Conservation (phyloP, 2,888 invertebrate species). For the Tetanocera ferruginea region DNA sequence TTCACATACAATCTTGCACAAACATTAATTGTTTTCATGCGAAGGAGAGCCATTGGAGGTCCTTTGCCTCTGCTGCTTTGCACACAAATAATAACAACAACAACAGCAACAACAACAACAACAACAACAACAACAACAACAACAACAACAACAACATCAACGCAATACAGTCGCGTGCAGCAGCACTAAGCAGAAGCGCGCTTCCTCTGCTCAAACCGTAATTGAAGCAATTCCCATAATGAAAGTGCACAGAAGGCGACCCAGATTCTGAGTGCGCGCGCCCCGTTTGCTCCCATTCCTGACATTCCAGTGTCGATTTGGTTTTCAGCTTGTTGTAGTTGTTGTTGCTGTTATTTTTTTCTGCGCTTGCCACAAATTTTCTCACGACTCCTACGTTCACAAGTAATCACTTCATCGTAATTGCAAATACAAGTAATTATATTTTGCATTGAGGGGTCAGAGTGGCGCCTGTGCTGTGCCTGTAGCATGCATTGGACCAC, state of each 20-base stretch:
- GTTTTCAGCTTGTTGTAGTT: background rate
- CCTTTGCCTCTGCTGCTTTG: conserved; percentile 8
- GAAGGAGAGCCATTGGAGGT: conserved; percentile 16
- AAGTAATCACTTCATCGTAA: conserved; percentile 25
- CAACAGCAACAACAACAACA: background rate
- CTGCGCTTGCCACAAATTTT: background rate
- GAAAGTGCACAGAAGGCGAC: conserved; percentile 21
- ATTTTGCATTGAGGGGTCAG: background rate
- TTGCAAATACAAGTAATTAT: conserved; percentile 30
- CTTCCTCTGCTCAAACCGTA: background rate
- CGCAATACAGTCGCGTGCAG: conserved; percentile 28
- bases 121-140: background rate
- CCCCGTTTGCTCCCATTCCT: conserved; percentile 8
- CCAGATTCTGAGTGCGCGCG: conserved; percentile 30
- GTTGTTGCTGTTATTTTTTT: too few relatives aligned
- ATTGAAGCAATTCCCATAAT: conserved; percentile 29
- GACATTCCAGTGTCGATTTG: background rate
- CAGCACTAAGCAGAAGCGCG: background rate
- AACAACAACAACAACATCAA: background rate
- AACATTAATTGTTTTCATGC: conserved; percentile 11
- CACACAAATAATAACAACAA: background rate
- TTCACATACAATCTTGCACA: background rate
- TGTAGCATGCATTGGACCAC: background rate
- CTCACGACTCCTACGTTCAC: background rate
- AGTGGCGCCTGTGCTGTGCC: background rate